A percentile compares a stretch with the other conserved stretches of the same genome.
Evolutionary conservation across 2,797 vertebrate species (phyloP).

Genomic region (Amblyopsis hoosieri): DNA sequence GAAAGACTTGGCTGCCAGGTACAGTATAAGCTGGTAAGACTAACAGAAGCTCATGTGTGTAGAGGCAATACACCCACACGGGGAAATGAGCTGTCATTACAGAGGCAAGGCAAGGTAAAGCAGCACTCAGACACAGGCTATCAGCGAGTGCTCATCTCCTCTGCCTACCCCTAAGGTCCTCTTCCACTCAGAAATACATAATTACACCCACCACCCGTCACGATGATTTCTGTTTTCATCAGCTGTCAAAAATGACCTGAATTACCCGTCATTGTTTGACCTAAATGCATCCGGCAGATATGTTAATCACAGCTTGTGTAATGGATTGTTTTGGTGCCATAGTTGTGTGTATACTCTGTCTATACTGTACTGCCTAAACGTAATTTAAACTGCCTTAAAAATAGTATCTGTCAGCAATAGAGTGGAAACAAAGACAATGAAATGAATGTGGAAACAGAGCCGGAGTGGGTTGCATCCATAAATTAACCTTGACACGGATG

Average conservation of each 20-base stretch:
- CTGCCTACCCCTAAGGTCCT: conserved; percentile 71
- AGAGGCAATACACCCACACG: conserved; percentile 65
- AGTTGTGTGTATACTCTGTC: conserved; percentile 26
- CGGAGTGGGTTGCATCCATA: conserved; percentile 54
- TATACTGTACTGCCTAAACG: neutral
- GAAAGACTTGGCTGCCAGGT: conserved; percentile 69
- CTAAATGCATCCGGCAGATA: conserved; percentile 77
- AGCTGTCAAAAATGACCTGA: conserved; percentile 83
- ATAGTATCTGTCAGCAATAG: conserved; percentile 58
- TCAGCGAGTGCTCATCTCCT: conserved; percentile 59
- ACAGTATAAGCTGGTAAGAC: conserved; percentile 66
- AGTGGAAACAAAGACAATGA: conserved; percentile 31
- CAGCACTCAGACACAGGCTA: conserved; percentile 46
- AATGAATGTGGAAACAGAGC: conserved; percentile 30
- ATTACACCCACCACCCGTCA: conserved; percentile 69
- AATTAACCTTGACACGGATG: conserved; percentile 62
- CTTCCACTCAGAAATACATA: conserved; percentile 80
- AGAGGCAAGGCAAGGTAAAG: conserved; percentile 40
- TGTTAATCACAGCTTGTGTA: conserved; percentile 79
- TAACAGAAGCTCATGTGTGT: conserved; percentile 56
- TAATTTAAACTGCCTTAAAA: conserved; percentile 42
- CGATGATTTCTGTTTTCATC: conserved; percentile 80
- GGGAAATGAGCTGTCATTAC: conserved; percentile 77
- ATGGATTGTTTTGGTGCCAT: conserved; percentile 52
- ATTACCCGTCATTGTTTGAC: conserved; percentile 79